Evolutionary conservation across 1,140 invertebrate genomes (phyloP).

Genomic region (Phymorhynchus buccinoides): DNA sequence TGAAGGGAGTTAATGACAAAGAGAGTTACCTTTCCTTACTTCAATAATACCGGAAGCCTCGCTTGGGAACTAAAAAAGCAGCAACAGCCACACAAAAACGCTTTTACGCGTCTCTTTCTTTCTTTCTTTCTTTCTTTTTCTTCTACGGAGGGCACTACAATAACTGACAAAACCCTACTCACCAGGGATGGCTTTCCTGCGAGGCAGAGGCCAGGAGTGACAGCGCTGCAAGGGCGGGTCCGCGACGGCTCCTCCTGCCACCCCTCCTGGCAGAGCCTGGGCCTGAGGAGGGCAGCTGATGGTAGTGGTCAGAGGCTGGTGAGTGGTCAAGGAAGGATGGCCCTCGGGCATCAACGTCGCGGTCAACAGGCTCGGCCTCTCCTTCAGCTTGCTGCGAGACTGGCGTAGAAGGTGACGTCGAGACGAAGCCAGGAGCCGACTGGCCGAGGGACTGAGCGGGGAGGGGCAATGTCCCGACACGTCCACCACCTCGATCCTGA

Average conservation of each 20-base stretch:
- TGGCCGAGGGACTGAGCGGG: conserved; percentile 15
- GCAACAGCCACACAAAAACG: no score
- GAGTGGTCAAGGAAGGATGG: neutral
- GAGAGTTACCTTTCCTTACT: no score
- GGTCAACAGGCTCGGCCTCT: neutral
- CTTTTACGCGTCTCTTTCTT: no score
- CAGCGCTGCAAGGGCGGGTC: conserved; percentile 3
- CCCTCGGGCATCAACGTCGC: conserved; percentile 7
- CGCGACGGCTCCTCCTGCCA: neutral
- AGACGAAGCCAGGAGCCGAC: conserved; percentile 21
- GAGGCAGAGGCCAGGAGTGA: conserved; percentile 29
- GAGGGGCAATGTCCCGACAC: conserved; percentile 20
- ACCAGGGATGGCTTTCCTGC: conserved; percentile 27
- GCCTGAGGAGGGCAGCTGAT: conserved; percentile 39
- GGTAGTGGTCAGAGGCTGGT: conserved; percentile 36
- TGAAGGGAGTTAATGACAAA: no score
- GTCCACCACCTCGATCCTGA: conserved; percentile 35
- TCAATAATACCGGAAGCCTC: no score
- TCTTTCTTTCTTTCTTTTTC: no score
- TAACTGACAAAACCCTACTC: no score
- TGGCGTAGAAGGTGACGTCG: conserved; percentile 28
- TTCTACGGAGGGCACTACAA: no score
- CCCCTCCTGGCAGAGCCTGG: neutral
- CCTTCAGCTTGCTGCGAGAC: conserved; percentile 35
- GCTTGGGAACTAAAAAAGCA: no score